Evolutionary conservation across 1,140 invertebrate genomes (phyloP), one percentile per base, ranked within the genome.

Genomic region (Rhyacophila brunnea): DNA sequence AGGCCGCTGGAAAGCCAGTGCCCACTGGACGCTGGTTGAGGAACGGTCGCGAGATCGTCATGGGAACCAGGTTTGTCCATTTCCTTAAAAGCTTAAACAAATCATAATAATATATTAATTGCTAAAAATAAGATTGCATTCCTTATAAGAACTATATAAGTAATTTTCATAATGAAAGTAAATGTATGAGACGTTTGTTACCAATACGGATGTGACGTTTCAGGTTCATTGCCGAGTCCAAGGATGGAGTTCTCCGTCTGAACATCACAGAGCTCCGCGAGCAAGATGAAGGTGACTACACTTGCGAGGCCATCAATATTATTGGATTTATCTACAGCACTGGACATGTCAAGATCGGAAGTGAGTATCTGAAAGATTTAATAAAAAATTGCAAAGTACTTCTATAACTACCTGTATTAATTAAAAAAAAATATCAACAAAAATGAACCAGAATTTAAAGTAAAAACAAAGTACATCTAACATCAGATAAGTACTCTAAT

Each of bases 251-350:
- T 0, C 93, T 93, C 71, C 87, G 86, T 51, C 79, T 99, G n/a
- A 87, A 91, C 57, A 91, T 99, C 66, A 84, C 83, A 40, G 95
- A 98, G 68, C 85, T 96, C n/a, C 83, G 88, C 66, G 90, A 95
- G 49, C 86, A 88, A 6, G 97, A 99, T 71, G 92, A 94, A 59
- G 96, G 95, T 14, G 93, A 98, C 69, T 99, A 97, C 74, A 95
- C 91, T 1, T 99, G 96, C 71, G 95, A 98, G 70, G 90, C 97
- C 11, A 87, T 86, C 63, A 99, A 99, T 78, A 83, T 88, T 10
- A 84, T 97, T 20, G 98, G 98, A 40, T 87, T 89, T 65, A 92
- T 93, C 1, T 88, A 88, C 44, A 94, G 91, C 43, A 90, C 89
- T 9, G 88, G 89, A 19, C 85, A 89, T 59, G 78, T 99, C 1